Base-by-base conservation (phyloP, 2,113 vertebrate genomes). In the Gambusia holbrooki region DNA sequence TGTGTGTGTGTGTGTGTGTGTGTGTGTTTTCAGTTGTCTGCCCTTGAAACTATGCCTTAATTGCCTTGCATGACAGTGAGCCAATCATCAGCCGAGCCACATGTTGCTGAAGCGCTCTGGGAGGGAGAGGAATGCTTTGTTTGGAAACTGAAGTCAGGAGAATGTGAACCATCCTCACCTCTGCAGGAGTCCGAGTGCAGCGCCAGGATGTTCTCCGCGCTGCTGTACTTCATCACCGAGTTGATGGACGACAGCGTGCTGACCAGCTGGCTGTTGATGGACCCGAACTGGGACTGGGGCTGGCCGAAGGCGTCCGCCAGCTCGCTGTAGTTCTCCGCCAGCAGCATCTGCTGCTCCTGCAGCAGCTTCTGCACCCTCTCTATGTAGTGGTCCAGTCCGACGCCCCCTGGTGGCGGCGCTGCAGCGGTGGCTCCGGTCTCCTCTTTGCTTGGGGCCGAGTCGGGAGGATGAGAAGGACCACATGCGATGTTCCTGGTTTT, bases 281-380 rank as follows among this genome's bases (percentile, higher is more conserved):
- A 96, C 2, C 96, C 97, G 25, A 99, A 98, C 89, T 99, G 97
- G 17, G 96, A 95, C 76, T 96, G 95, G 0, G 97, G 98, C 80
- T 98, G 95, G 8, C 95, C 97, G 28, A 99, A 99, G 0, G 98
- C 97, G 45, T 99, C 97, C 0, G 97, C 97, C 22, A 99, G 89
- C 73, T 99, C 98, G 10, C 92, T 96, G 73, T 99, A 99, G 90
- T 99, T 99, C 92, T 98, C 96, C 0, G 98, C 96, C 65, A 99
- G 95, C 71, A 99, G 93, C 73, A 94, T 96, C 73, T 99, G 97
- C 80, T 99, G 98, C 68, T 99, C 98, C 68, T 97, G 95, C 77
- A 99, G 90, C 77, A 99, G 94, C 83, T 96, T 98, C 89, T 98
- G 98, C 40, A 99, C 96, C 0, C 92, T 94, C 75, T 99, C 97